A percentile compares a stretch with the other conserved stretches of the same genome.
These are phyloP conservation scores for Trinorchestia longiramus DNA, from an alignment of 1,140 invertebrate genomes.

Conservation along the genomic window DNA sequence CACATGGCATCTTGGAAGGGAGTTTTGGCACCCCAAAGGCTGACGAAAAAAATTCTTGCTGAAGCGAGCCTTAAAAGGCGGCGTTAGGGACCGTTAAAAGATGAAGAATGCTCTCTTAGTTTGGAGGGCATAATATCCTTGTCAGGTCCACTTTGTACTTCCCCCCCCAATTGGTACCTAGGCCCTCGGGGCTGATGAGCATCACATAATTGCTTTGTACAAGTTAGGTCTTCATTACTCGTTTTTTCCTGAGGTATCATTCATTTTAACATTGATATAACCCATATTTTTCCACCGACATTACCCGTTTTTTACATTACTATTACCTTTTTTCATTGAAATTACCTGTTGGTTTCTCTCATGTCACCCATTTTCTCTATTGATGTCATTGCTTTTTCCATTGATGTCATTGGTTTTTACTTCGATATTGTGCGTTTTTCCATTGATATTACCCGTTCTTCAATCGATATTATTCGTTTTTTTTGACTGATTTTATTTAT, in stretches of 20 bases:
- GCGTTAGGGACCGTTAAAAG: not conserved
- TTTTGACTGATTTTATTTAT: no score
- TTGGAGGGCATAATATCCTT: conserved; percentile 30
- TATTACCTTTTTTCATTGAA: no score
- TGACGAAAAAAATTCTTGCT: not conserved
- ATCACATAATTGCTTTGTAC: not conserved
- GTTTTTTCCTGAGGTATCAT: not conserved
- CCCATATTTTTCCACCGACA: no score
- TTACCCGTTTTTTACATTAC: no score
- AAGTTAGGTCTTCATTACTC: no score
- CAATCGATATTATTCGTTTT: no score
- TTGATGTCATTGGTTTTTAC: no score
- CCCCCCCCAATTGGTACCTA: not conserved
- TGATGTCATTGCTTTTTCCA: no score
- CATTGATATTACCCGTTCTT: no score
- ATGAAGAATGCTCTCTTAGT: not conserved
- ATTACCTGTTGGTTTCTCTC: no score
- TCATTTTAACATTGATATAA: not conserved
- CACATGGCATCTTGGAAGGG: conserved; percentile 14
- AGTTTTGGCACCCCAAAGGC: conserved; percentile 5
- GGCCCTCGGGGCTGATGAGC: not conserved
- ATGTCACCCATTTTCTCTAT: no score
- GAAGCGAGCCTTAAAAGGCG: not conserved
- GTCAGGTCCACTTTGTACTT: conserved; percentile 10
- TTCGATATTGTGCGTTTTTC: no score